A percentile compares a stretch with the other conserved stretches of the same genome.
These are phyloP conservation scores for Myrmecophaga tridactyla DNA, from an alignment of 2,113 vertebrate genomes.

Conservation along the genomic window DNA sequence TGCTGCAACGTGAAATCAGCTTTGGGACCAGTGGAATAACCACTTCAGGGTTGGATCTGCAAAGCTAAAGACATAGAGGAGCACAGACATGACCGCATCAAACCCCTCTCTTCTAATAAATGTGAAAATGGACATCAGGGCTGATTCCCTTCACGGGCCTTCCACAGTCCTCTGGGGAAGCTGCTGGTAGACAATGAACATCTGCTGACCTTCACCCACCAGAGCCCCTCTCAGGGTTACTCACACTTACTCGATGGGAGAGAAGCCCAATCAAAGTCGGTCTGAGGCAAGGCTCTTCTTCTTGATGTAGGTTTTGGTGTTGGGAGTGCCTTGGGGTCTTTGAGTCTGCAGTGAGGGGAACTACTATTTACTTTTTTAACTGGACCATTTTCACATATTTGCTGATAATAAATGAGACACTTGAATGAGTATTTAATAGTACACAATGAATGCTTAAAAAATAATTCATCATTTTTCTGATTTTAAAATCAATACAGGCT, in stretches of 20 bases:
- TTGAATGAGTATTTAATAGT: neutral
- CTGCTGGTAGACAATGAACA: neutral
- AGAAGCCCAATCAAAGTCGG: neutral
- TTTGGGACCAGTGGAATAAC: neutral
- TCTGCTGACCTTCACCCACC: too few species aligned
- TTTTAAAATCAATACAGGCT: neutral
- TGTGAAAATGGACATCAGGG: neutral
- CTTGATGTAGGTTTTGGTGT: neutral
- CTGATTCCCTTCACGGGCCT: too few species aligned
- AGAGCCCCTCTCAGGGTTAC: neutral
- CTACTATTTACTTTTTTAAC: neutral
- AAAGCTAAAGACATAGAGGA: neutral
- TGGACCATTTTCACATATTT: neutral
- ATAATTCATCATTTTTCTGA: too few species aligned
- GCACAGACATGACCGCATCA: neutral
- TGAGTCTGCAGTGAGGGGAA: neutral
- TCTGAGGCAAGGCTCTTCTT: neutral
- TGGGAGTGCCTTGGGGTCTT: neutral
- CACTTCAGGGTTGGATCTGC: neutral
- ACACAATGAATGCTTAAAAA: neutral
- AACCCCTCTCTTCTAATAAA: too few species aligned
- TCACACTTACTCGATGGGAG: too few species aligned
- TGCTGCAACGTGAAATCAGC: neutral
- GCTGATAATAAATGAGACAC: neutral
- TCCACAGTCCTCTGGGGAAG: neutral